A percentile compares a stretch with the other conserved stretches of the same genome.
These are phyloP conservation scores for Rhagonycha lutea DNA, from an alignment of 2,888 invertebrate species.

Conservation along the genomic window DNA sequence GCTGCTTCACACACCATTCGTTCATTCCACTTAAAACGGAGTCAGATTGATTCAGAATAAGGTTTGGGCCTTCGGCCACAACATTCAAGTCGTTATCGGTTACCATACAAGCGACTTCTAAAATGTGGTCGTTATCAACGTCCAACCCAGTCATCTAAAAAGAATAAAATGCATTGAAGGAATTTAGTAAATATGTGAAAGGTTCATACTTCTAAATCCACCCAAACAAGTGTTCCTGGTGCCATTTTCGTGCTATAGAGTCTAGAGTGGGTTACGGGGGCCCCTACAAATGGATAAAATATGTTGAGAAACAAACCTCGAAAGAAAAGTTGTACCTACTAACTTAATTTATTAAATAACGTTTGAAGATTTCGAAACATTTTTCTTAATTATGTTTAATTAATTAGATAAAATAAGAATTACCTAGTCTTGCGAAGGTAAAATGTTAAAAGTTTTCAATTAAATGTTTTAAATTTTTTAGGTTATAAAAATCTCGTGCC, in stretches of 20 bases:
- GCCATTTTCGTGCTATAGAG: background rate
- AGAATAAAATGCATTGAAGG: background rate
- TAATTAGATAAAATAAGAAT: background rate
- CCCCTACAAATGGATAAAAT: background rate
- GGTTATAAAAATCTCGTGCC: no score
- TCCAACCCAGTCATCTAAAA: constrained; percentile 88
- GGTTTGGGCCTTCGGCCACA: constrained; percentile 73
- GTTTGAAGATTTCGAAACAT: background rate
- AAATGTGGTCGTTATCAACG: constrained; percentile 72
- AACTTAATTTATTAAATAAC: background rate
- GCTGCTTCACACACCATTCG: constrained; percentile 82
- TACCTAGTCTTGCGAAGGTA: background rate
- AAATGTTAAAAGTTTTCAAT: background rate
- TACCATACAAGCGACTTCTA: constrained; percentile 89
- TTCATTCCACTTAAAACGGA: constrained; percentile 75
- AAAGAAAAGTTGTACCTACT: background rate
- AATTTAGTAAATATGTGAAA: constrained; percentile 3
- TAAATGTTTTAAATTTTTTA: no score
- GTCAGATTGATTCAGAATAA: constrained; percentile 80
- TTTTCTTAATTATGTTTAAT: background rate
- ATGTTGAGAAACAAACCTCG: background rate
- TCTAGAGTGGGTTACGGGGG: background rate
- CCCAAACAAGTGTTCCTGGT: constrained; percentile 66
- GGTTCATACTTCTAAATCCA: constrained; percentile 68
- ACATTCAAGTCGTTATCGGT: constrained; percentile 81